Evolutionary conservation across 2,113 vertebrate species (phyloP).

Genomic region (Neogobius melanostomus): DNA sequence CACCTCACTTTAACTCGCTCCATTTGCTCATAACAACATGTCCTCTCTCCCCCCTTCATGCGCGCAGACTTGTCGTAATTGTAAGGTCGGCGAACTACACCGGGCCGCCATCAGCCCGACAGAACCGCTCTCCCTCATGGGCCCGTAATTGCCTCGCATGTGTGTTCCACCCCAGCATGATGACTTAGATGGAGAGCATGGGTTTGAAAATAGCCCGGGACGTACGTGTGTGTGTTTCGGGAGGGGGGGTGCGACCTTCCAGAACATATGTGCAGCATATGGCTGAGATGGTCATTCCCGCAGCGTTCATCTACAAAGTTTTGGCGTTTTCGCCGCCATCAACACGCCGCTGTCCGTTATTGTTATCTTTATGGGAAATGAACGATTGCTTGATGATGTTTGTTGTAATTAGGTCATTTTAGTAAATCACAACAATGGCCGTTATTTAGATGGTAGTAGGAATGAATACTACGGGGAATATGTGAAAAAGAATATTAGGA

Average conservation of each 20-base stretch:
- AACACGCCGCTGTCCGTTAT: conserved; percentile 30
- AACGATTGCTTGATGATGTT: conserved; percentile 48
- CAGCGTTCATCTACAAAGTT: conserved; percentile 32
- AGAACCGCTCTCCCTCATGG: background rate
- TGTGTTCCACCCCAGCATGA: conserved; percentile 11
- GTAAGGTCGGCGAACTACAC: background rate
- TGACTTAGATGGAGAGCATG: conserved; percentile 20
- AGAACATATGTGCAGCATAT: conserved; percentile 73
- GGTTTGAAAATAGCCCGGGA: conserved; percentile 28
- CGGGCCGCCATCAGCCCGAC: background rate
- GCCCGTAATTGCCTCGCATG: background rate
- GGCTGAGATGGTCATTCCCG: conserved; percentile 24
- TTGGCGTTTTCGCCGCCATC: conserved; percentile 35
- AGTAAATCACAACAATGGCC: too few relatives aligned
- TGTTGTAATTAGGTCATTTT: conserved; percentile 17
- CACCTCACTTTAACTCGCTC: background rate
- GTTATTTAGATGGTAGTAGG: too few relatives aligned
- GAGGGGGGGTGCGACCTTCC: background rate
- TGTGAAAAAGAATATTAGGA: too few relatives aligned
- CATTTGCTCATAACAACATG: background rate
- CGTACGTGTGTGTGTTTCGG: conserved; percentile 27
- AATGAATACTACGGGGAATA: too few relatives aligned
- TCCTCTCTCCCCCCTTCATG: background rate
- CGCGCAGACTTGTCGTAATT: background rate
- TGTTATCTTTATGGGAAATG: conserved; percentile 59